These are phyloP conservation scores for Phycodurus eques DNA, from an alignment of 2,113 vertebrate genomes.

Conservation along the genomic window DNA sequence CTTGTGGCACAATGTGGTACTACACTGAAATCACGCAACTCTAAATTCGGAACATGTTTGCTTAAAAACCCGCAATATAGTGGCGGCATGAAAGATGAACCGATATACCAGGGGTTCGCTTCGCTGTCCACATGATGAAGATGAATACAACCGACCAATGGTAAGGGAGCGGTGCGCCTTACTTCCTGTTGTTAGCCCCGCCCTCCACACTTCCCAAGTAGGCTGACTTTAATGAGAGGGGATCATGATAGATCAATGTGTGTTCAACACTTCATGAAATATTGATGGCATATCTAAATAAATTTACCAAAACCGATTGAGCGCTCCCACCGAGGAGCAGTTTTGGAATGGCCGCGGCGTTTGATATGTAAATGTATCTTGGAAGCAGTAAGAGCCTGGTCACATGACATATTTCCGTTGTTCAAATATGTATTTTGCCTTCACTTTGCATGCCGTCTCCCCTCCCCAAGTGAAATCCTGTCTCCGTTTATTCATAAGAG, in stretches of 20 bases:
- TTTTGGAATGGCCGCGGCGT: constrained; percentile 58
- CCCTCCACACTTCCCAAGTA: neutral
- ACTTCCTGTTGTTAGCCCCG: neutral
- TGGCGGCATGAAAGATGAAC: no score
- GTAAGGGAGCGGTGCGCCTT: neutral
- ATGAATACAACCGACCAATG: no score
- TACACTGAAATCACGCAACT: no score
- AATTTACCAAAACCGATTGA: constrained; percentile 35
- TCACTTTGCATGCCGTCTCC: constrained; percentile 19
- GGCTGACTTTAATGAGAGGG: neutral
- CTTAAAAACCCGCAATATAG: no score
- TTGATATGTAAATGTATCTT: constrained; percentile 71
- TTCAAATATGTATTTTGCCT: constrained; percentile 71
- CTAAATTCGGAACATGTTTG: no score
- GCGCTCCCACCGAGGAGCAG: constrained; percentile 54
- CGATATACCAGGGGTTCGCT: no score
- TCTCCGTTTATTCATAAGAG: neutral
- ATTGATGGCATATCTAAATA: constrained; percentile 73
- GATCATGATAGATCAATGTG: constrained; percentile 58
- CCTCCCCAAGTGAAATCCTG: constrained; percentile 24
- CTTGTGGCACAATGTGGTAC: no score
- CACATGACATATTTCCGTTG: constrained; percentile 56
- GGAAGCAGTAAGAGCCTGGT: constrained; percentile 55
- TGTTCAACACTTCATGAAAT: constrained; percentile 72
- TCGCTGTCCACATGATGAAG: no score